A percentile compares a stretch with the other conserved stretches of the same genome.
Conservation (phyloP, 2,888 invertebrate genomes). For the Dicyrtoma fusca region DNA sequence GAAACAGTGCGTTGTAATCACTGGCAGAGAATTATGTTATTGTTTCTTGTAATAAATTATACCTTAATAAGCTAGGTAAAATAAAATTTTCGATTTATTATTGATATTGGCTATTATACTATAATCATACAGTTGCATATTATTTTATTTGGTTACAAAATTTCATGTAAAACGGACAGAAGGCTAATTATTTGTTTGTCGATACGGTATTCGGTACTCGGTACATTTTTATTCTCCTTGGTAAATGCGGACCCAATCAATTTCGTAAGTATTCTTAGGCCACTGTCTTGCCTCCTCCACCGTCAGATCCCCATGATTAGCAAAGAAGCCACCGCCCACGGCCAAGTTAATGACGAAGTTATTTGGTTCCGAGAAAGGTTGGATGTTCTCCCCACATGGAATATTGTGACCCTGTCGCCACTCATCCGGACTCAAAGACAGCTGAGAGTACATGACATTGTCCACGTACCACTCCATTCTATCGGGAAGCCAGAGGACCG, state of each 20-base stretch:
- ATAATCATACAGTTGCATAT: too few species aligned
- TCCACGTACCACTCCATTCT: conserved; percentile 54
- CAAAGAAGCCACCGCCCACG: conserved; percentile 53
- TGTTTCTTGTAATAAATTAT: too few species aligned
- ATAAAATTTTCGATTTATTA: too few species aligned
- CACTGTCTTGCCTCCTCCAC: conserved; percentile 31
- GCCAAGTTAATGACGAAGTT: conserved; percentile 53
- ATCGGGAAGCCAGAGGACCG: conserved; percentile 50
- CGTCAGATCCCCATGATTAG: conserved; percentile 22
- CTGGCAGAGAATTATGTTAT: too few species aligned
- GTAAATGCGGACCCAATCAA: conserved; percentile 42
- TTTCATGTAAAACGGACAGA: too few species aligned
- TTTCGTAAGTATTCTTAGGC: conserved; percentile 36
- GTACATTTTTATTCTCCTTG: conserved; percentile 31
- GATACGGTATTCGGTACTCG: too few species aligned
- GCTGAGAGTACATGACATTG: conserved; percentile 45
- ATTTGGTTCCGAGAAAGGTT: conserved; percentile 45
- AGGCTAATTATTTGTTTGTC: too few species aligned
- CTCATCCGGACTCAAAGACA: conserved; percentile 41
- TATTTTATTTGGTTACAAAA: too few species aligned
- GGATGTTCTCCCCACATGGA: conserved; percentile 46
- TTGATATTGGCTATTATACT: too few species aligned
- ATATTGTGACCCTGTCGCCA: conserved; percentile 31
- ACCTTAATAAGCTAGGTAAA: too few species aligned
- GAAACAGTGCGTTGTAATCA: too few species aligned